Evolutionary conservation across 2,888 invertebrate species (phyloP), one percentile per base, ranked within the genome.

Genomic region (Anaspis maculata): DNA sequence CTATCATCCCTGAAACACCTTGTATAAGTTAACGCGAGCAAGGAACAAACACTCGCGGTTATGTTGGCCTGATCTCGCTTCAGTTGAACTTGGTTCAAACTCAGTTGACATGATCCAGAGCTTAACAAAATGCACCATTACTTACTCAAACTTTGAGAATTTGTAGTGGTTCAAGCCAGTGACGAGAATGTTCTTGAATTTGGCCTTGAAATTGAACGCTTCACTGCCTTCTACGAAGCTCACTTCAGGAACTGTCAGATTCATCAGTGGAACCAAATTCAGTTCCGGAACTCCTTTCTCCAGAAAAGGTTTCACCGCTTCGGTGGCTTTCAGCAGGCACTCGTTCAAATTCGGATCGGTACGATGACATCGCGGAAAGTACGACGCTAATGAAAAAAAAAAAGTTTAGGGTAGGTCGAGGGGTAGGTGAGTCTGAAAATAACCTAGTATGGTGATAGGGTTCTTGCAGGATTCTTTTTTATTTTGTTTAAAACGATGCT

Each of bases 211-310:
- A 31, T 55, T 52, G 2, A 56, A 24, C 2, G 52, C 44, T 6
- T 37, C 23, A 3, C 49, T 48, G 16, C 53, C 52, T 31, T 56
- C 54, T 31, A 51, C 44, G 22, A 58, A 28, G 10, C 39, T 40
- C 11, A 59, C 35, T 46, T 56, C 32, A n/a, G 51, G 44, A 30
- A 56, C 37, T 13, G 43, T 25, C 30, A 59, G 41, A 13, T 61
- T 61, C 3, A 62, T 60, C 10, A 62, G 42, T 5, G 55, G 27
- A 3, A 57, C 54, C 3, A 64, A 29, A 27, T 50, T 49, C 42
- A 65, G 41, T 37, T 59, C 58, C 3, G 60, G 59, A 24, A 61
- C 48, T 3, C 62, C 63, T 39, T 51, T 56, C 21, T 46, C 45
- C 11, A 62, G 34, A 34, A 44, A 44, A 0, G 59, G 56, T 15